A percentile compares a stretch with the other conserved stretches of the same genome.
These are phyloP conservation scores for Hirtodrosophila alboralis DNA, from an alignment of 2,888 invertebrate species.

Conservation along the genomic window DNA sequence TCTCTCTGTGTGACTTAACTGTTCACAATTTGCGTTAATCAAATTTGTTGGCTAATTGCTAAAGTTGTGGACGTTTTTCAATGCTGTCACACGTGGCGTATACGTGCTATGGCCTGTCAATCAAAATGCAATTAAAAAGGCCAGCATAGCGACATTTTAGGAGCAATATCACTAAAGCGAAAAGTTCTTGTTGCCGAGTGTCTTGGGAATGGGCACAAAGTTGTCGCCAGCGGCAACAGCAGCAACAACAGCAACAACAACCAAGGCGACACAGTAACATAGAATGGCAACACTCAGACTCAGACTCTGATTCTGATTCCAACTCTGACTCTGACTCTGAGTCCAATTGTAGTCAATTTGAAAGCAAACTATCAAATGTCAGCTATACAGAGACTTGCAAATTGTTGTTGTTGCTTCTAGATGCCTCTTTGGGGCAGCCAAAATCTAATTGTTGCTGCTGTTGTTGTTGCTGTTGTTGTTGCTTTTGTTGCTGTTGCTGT, in stretches of 20 bases:
- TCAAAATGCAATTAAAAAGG: constrained; percentile 70
- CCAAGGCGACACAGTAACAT: constrained; percentile 66
- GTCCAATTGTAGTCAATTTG: constrained; percentile 76
- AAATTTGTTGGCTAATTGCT: constrained; percentile 56
- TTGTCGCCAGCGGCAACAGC: constrained; percentile 54
- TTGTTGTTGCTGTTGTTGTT: constrained; percentile 40
- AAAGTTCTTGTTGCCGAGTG: constrained; percentile 50
- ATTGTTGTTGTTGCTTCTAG: constrained; percentile 41
- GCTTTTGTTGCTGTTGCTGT: constrained; percentile 36
- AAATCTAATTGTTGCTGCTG: constrained; percentile 54
- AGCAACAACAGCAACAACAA: constrained; percentile 44
- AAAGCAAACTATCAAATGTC: constrained; percentile 80
- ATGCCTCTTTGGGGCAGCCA: constrained; percentile 57
- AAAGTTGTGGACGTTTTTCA: constrained; percentile 28
- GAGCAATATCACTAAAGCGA: constrained; percentile 31
- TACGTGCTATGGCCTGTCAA: constrained; percentile 40
- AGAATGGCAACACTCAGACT: constrained; percentile 53
- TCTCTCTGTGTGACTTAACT: background rate
- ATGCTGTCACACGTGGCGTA: constrained; percentile 35
- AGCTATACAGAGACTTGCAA: constrained; percentile 44
- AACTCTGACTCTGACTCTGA: constrained; percentile 4
- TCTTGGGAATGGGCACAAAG: constrained; percentile 71
- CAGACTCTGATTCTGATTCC: background rate
- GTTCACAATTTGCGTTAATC: constrained; percentile 30
- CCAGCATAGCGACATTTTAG: constrained; percentile 46